A percentile compares a stretch with the other conserved stretches of the same genome.
These are phyloP conservation scores for Pseudomyrmex dendroicus DNA, from an alignment of 1,140 invertebrate genomes.

Conservation along the genomic window DNA sequence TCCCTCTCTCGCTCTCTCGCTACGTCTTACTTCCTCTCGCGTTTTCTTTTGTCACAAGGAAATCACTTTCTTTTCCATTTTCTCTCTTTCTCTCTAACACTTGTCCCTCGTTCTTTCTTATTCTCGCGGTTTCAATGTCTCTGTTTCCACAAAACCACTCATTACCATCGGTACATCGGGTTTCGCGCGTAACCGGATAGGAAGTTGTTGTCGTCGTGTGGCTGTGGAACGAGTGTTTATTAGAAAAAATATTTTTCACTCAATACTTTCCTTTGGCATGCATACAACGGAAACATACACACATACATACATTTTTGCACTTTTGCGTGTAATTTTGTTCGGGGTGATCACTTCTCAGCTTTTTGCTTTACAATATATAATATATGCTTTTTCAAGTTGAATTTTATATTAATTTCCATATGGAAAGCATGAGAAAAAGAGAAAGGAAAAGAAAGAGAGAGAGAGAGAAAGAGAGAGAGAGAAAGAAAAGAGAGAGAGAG, in stretches of 20 bases:
- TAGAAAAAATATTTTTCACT: constrained; percentile 83
- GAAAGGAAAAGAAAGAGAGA: constrained; percentile 12
- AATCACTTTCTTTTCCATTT: constrained; percentile 66
- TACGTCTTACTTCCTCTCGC: constrained; percentile 64
- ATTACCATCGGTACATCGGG: constrained; percentile 75
- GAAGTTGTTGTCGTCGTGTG: constrained; percentile 61
- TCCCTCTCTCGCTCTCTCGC: constrained; percentile 69
- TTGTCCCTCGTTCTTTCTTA: constrained; percentile 36
- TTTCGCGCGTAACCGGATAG: constrained; percentile 81
- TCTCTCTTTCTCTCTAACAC: constrained; percentile 59
- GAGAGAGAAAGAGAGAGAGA: constrained; percentile 46
- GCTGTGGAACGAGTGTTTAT: constrained; percentile 74
- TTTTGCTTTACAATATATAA: neutral
- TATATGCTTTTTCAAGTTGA: constrained; percentile 23
- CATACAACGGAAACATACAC: neutral
- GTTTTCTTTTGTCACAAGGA: constrained; percentile 73
- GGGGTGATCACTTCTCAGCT: constrained; percentile 26
- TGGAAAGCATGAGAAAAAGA: constrained; percentile 20
- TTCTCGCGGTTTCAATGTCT: constrained; percentile 60
- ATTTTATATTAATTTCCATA: constrained; percentile 45
- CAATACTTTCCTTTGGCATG: constrained; percentile 39
- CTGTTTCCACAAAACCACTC: constrained; percentile 76
- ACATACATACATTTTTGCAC: constrained; percentile 47
- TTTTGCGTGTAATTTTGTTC: constrained; percentile 59
- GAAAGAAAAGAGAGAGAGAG: constrained; percentile 38